phyloP scores from a whole-genome alignment of 2,888 invertebrate species.

The Lepidocyrtoides sp. region DNA sequence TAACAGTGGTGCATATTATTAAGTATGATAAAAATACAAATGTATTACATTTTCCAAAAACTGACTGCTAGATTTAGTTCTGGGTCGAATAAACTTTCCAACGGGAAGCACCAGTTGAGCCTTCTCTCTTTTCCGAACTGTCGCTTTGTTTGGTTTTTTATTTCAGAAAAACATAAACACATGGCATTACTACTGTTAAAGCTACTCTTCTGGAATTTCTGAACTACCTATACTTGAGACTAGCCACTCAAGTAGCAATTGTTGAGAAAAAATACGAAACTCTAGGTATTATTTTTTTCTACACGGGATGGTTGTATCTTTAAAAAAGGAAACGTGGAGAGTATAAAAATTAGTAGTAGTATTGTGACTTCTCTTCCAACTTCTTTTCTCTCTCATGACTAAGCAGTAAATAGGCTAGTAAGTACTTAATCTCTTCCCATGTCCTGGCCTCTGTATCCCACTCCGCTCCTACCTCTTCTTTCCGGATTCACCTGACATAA shows the following conservation, averaged over 20 bases:
- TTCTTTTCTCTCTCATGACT: neutral
- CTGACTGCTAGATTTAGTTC: neutral
- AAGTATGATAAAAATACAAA: neutral
- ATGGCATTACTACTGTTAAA: neutral
- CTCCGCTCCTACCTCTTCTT: neutral
- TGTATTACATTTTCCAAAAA: neutral
- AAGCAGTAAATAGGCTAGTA: slow-evolving; percentile 41
- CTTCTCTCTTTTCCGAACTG: neutral
- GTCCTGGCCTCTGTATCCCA: slow-evolving; percentile 26
- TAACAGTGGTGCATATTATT: neutral
- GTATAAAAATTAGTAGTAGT: too few species aligned
- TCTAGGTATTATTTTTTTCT: too few species aligned
- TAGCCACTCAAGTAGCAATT: neutral
- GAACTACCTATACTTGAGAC: neutral
- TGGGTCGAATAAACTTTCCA: neutral
- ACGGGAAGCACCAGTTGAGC: slow-evolving; percentile 22
- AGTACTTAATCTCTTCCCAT: slow-evolving; percentile 63
- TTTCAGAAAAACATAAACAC: neutral
- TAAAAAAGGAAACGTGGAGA: too few species aligned
- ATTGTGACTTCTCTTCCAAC: neutral
- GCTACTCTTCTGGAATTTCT: neutral
- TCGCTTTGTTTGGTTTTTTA: neutral
- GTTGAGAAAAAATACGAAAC: too few species aligned
- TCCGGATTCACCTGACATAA: slow-evolving; percentile 60
- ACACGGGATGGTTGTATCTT: too few species aligned